Base-by-base conservation (phyloP, 1,140 invertebrate species). In the Drosophila santomea region DNA sequence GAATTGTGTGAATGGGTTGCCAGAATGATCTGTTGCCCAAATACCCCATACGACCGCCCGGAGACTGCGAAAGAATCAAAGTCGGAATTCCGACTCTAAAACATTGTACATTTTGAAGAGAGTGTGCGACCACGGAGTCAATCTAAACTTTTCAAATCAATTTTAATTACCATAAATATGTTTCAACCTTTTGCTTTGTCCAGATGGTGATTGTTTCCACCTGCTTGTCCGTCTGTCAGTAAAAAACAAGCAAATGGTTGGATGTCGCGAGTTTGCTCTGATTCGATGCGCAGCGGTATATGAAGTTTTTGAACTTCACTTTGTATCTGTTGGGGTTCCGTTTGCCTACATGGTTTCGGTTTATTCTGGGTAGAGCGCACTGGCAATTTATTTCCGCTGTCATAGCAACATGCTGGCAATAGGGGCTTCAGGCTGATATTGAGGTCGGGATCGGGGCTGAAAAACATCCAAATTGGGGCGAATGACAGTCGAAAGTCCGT, bases 71-170 rank as follows among this genome's bases (percentile, higher is more conserved):
- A n/a, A 41, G 28, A 54, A 44, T 47, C 64, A 62, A 51, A 64
- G 64, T 25, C 28, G 28, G 48, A 52, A 52, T 44, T 43, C 38
- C 44, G 50, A 69, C 66, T 74, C 45, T 61, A 82, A 66, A 78
- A 81, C 78, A 86, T 76, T 86, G 78, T 85, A 74, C 38, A 52
- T 71, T 71, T 58, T 23, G 67, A 47, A 41, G 59, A 63, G 54
- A 62, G 48, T 71, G 63, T 71, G 80, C 63, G 67, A 59, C 69
- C 84, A 59, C 68, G 89, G 58, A 89, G 85, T 89, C 84, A 84
- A 83, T 83, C 88, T 83, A 90, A 90, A 90, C 86, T 90, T 90
- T 90, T 90, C 88, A 73, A 90, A 90, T 90, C 86, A 90, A 90
- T 90, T 90, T 90, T 90, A 90, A 90, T 90, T 90, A 90, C 82